Percentiles rank a stretch among this genome's conserved stretches.
phyloP scores from a whole-genome alignment of 2,888 invertebrate genomes.

The Cyaniris semiargus region DNA sequence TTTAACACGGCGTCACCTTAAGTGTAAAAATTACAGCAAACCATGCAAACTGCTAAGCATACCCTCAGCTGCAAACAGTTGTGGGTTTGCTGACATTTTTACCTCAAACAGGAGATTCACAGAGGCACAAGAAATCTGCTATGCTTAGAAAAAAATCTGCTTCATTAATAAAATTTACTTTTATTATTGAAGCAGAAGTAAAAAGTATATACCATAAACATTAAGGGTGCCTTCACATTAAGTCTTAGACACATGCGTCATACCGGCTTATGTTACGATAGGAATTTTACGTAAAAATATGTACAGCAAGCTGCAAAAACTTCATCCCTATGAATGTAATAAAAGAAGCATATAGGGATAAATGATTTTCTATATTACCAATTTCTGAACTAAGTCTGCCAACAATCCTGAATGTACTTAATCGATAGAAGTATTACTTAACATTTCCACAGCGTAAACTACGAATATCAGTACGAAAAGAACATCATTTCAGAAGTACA shows the following conservation, averaged over 20 bases:
- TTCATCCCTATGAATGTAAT: background rate
- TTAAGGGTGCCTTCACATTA: no score
- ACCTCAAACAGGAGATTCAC: background rate
- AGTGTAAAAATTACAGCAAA: background rate
- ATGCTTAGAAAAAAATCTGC: no score
- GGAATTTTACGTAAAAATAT: background rate
- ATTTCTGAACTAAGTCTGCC: background rate
- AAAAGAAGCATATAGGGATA: background rate
- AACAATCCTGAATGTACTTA: background rate
- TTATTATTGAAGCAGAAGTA: no score
- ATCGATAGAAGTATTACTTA: slow-evolving; percentile 14
- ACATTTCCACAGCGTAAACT: background rate
- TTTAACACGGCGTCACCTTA: no score
- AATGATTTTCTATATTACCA: background rate
- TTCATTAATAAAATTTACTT: no score
- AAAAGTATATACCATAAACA: no score
- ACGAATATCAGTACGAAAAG: background rate
- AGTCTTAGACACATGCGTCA: no score
- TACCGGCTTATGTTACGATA: background rate
- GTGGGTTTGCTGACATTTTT: background rate
- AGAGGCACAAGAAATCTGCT: no score
- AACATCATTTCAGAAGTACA: background rate
- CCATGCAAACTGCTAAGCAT: background rate
- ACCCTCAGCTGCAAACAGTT: no score
- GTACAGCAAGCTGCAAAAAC: background rate